Base-by-base conservation (phyloP, 2,797 vertebrate genomes). In the Cheirogaleus major region DNA sequence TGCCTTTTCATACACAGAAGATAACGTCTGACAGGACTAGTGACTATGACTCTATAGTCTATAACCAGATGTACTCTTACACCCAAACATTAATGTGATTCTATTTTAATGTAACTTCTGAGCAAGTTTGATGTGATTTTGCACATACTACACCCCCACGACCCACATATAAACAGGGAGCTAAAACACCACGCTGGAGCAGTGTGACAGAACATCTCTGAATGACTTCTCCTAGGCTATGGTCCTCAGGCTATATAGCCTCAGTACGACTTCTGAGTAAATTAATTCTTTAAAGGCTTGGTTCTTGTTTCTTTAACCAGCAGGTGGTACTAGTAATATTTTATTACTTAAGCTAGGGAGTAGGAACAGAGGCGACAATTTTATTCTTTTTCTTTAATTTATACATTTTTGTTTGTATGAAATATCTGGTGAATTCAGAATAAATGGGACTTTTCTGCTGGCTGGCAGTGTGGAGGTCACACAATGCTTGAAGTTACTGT, bases 331-430 rank as follows among this genome's bases (percentile, higher is more conserved):
- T 70, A 43, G 20, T 83, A 69, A 76, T 67, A 95, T 27, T 61
- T 32, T 81, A 32, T 59, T 89, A 67, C 41, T 92, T 48, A 50
- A n/a, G 7, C 38, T 43, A 45, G 25, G n/a, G 63, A 84, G 41
- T 83, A 79, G 72, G 20, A 80, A 75, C 30, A 81, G 50, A 92
- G 13, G 7, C n/a, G 59, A 30, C 22, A 55, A 69, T 92, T 70
- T 92, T 45, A 69, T 45, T 91, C 50, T 81, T 61, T 88, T 55
- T 67, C 38, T 85, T 52, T 91, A 93, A 50, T 63, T 73, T 41
- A 57, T 18, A 87, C 25, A 35, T 61, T 91, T 93, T 95, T 78
- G 35, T 93, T 95, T 85, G 59, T 50, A 32, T 89, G 35, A 90
- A 90, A 82, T 45, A 65, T 23, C 27, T 83, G 65, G 20, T 41